Conservation (phyloP, 1,140 invertebrate genomes). For the Hesperophylax magnus region DNA sequence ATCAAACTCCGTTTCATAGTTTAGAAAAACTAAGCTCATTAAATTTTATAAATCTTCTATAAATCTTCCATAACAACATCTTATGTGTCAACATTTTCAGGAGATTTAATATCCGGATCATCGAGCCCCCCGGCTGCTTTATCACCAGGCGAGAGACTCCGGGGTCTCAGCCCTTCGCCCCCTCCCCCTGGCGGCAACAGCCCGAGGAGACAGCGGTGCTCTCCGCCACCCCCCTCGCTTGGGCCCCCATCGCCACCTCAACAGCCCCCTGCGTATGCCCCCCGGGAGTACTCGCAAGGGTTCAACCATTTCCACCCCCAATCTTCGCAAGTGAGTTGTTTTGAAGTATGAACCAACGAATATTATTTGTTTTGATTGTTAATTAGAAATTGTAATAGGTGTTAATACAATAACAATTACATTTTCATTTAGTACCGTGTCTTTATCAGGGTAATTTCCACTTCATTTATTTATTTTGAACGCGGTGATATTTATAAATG, state of each 20-base stretch:
- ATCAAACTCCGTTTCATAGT: too few species aligned
- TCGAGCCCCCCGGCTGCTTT: constrained; percentile 52
- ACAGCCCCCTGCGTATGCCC: constrained; percentile 74
- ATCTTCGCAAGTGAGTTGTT: constrained; percentile 82
- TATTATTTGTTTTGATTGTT: too few species aligned
- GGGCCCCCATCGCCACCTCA: constrained; percentile 63
- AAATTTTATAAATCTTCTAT: too few species aligned
- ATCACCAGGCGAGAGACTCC: constrained; percentile 64
- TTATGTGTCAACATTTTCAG: constrained; percentile 17
- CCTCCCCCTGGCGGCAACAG: constrained; percentile 67
- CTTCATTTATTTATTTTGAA: too few species aligned
- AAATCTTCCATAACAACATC: too few species aligned
- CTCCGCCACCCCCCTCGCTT: constrained; percentile 50
- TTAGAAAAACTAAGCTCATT: too few species aligned
- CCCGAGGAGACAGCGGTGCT: constrained; percentile 51
- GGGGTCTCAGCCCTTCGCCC: constrained; percentile 67
- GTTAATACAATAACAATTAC: too few species aligned
- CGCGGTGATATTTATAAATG: too few species aligned
- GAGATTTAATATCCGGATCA: constrained; percentile 61
- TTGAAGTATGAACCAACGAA: constrained; percentile 1
- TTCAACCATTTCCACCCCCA: constrained; percentile 94
- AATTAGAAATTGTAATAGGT: too few species aligned
- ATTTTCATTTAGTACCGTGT: too few species aligned
- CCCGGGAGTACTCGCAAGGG: constrained; percentile 74
- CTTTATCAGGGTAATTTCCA: too few species aligned